Conservation (phyloP, 1,140 invertebrate species). For the Diachasma alloeum region DNA sequence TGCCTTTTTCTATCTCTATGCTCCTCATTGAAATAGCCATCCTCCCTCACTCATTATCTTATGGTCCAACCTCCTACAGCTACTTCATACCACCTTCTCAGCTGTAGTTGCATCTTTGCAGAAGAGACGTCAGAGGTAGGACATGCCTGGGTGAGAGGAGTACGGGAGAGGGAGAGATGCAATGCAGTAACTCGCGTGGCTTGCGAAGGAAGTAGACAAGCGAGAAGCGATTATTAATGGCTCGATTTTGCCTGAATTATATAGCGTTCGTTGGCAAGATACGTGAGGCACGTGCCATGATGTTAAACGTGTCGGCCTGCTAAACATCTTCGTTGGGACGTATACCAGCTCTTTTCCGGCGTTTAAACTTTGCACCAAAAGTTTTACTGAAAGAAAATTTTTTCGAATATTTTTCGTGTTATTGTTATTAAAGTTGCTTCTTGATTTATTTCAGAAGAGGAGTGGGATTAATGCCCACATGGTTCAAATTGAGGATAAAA, state of each 20-base stretch:
- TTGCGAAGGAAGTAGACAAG: constrained; percentile 33
- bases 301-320: constrained; percentile 33
- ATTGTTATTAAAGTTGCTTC: too few relatives aligned
- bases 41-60: neutral
- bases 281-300: constrained; percentile 37
- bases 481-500: too few relatives aligned
- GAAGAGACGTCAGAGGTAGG: neutral
- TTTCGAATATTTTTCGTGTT: neutral
- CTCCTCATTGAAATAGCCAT: neutral
- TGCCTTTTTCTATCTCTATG: neutral
- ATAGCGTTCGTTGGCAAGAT: constrained; percentile 32
- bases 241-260: constrained; percentile 42
- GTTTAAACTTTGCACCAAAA: neutral
- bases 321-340: neutral
- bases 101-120: neutral
- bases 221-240: constrained; percentile 44
- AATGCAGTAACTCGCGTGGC: constrained; percentile 24
- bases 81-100: neutral
- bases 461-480: too few relatives aligned
- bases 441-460: too few relatives aligned
- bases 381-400: neutral
- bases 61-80: neutral
- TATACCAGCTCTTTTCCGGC: neutral
- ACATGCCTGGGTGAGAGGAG: neutral
- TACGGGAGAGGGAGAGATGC: neutral